phyloP scores from a whole-genome alignment of 2,113 vertebrate species.

The Myocastor coypus region DNA sequence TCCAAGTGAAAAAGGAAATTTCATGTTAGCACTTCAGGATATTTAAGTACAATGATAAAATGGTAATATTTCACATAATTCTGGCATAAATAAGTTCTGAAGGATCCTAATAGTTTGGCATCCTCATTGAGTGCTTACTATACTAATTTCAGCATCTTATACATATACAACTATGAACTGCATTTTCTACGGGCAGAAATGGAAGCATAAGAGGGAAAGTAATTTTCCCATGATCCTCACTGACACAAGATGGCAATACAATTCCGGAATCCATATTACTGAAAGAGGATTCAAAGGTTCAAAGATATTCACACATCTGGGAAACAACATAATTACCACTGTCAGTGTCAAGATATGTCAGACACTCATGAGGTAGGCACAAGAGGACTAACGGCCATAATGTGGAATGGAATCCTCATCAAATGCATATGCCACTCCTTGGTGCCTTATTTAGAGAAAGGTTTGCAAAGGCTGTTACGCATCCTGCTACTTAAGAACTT shows the following conservation, averaged over 20 bases:
- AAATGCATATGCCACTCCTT: neutral
- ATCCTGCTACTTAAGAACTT: constrained; percentile 58
- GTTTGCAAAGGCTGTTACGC: constrained; percentile 48
- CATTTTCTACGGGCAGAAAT: constrained; percentile 52
- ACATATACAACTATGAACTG: neutral
- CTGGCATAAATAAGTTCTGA: constrained; percentile 29
- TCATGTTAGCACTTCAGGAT: constrained; percentile 8
- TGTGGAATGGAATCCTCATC: neutral
- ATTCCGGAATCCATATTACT: constrained; percentile 1
- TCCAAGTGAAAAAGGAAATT: constrained; percentile 60
- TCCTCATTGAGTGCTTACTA: neutral
- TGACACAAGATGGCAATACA: neutral
- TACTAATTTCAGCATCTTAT: constrained; percentile 15
- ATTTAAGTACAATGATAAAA: constrained; percentile 30
- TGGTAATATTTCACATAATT: constrained; percentile 36
- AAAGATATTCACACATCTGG: neutral
- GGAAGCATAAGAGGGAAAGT: neutral
- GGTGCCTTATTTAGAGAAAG: neutral
- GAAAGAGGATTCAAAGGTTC: constrained; percentile 41
- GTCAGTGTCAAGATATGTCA: neutral
- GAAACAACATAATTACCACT: neutral
- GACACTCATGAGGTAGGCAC: neutral
- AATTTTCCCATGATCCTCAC: neutral
- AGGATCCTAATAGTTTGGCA: neutral
- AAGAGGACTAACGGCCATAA: neutral